Conservation (phyloP, 2,113 vertebrate species). For the Arvicanthis niloticus region DNA sequence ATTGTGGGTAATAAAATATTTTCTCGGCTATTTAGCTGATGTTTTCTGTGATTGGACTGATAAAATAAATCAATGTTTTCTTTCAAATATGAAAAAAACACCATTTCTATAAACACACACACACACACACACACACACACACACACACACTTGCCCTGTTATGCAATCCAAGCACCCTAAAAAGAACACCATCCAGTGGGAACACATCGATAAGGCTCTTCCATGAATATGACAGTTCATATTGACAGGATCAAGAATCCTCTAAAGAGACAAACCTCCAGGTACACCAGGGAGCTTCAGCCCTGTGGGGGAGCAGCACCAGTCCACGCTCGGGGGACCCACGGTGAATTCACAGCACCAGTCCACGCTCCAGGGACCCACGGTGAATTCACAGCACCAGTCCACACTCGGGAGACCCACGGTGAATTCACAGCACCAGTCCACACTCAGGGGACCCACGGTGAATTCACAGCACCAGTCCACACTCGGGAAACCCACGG, state of each 20-base stretch:
- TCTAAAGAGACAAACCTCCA: neutral
- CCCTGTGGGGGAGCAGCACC: too few species aligned
- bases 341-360: too few species aligned
- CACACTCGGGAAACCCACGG: too few species aligned
- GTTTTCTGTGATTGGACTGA: neutral
- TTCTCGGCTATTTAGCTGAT: neutral
- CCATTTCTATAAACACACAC: neutral
- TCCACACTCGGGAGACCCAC: too few species aligned
- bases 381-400: too few species aligned
- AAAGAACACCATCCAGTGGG: neutral
- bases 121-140: neutral
- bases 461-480: too few species aligned
- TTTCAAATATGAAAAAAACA: conserved; percentile 26
- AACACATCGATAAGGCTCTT: neutral
- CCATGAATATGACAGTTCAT: neutral
- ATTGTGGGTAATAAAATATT: neutral
- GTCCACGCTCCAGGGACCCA: too few species aligned
- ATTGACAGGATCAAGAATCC: neutral
- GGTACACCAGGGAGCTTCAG: neutral
- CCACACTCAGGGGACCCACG: too few species aligned
- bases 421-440: too few species aligned
- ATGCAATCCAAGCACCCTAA: neutral
- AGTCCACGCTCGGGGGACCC: neutral
- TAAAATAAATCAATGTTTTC: neutral
- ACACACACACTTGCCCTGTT: neutral